Base-by-base conservation (phyloP, 2,113 vertebrate species). In the Romanogobio albipinnatus region DNA sequence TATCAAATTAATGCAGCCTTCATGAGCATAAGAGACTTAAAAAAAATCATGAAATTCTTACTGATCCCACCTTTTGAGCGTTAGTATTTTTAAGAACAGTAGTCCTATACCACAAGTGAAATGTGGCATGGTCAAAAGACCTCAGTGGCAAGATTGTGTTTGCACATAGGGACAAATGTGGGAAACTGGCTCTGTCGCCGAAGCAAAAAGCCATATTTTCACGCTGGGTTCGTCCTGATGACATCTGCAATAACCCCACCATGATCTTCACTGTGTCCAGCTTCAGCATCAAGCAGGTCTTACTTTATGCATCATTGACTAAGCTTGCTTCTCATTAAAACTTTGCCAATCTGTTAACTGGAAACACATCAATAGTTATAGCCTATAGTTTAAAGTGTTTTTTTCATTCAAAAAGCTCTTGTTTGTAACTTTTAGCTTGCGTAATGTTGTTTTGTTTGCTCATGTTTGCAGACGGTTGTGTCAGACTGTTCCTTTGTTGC, bases 241-340 rank as follows among this genome's bases (percentile, higher is more conserved):
- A 99, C 71, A 95, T 99, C 88, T 96, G 94, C 89, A 98, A 96
- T 90, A 99, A 97, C 90, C 98, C 98, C 71, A 98, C 94, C 0
- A 99, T 99, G 97, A 99, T 99, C 92, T 98, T 98, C 87, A 99
- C 98, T n/a, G 97, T 99, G 79, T 99, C 98, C 89, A 99, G 98
- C 92, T 98, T 99, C 93, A 99, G 98, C 92, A 99, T 99, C 94
- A 99, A 99, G 86, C 98, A 99, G 97, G 97, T 99, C 91, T 90
- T 77, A 39, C 26, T n/a, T 58, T 59, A 77, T 36, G 9, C 9
- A 15, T 59, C 53, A 26, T 17, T 70, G 5, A 33, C 13, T 70
- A 14, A 29, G 29, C n/a, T 8, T 87, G 17, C 29, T 84, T 64
- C 10, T 49, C 9, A 75, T 29, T 19, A 43, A 9, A 71, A 53